These are phyloP conservation scores for Battus philenor DNA, from an alignment of 1,140 invertebrate species.

Conservation along the genomic window DNA sequence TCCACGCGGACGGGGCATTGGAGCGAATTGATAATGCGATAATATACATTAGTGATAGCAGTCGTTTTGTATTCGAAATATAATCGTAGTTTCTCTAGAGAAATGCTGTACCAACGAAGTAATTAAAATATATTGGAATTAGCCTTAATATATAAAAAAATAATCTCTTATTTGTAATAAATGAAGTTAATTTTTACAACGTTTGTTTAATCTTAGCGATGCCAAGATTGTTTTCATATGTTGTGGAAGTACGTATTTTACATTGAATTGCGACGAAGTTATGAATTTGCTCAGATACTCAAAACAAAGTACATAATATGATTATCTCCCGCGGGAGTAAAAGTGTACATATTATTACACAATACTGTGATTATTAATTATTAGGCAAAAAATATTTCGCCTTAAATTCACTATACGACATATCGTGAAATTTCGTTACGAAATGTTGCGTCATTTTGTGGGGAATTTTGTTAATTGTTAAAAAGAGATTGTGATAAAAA, in stretches of 20 bases:
- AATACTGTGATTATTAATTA: constrained; percentile 47
- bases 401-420: neutral
- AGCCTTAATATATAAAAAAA: neutral
- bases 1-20: constrained; percentile 23
- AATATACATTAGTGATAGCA: constrained; percentile 12
- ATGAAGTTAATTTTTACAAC: too few species aligned
- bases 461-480: neutral
- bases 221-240: too few species aligned
- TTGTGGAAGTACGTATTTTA: too few species aligned
- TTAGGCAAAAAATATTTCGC: constrained; percentile 3
- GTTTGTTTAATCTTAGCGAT: too few species aligned
- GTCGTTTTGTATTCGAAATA: constrained; percentile 18
- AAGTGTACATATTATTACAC: constrained; percentile 41
- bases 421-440: neutral
- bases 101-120: constrained; percentile 7
- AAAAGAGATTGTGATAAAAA: neutral
- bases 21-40: constrained; percentile 8
- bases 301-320: constrained; percentile 17
- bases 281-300: constrained; percentile 13
- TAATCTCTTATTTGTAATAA: too few species aligned
- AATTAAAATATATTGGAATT: constrained; percentile 10
- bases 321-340: constrained; percentile 41
- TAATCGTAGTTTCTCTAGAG: constrained; percentile 12
- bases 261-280: too few species aligned
- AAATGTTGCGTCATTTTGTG: too few species aligned